Conservation (phyloP, 1,140 invertebrate genomes). For the Drosophila rufa region DNA sequence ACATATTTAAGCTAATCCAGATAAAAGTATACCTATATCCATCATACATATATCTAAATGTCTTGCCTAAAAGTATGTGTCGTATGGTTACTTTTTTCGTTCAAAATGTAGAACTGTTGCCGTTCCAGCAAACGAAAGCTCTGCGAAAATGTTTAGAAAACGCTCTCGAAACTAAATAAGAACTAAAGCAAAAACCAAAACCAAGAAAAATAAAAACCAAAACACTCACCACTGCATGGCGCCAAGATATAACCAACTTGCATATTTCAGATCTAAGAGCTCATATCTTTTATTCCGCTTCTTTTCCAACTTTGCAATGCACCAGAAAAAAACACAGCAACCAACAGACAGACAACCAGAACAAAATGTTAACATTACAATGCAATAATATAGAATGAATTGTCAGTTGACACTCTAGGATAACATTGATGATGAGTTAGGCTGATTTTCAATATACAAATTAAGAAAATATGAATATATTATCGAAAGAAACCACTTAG, state of each 20-base stretch:
- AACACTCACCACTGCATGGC: conserved; percentile 62
- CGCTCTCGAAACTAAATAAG: conserved; percentile 28
- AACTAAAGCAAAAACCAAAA: conserved; percentile 13
- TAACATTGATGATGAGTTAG: conserved; percentile 40
- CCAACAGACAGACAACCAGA: conserved; percentile 32
- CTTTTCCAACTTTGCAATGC: conserved; percentile 39
- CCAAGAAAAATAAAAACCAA: conserved; percentile 23
- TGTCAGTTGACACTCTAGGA: conserved; percentile 49
- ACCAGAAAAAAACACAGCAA: conserved; percentile 39
- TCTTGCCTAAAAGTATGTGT: conserved; percentile 68
- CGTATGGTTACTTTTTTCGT: conserved; percentile 69
- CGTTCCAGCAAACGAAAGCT: conserved; percentile 29
- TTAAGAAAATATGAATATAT: conserved; percentile 1
- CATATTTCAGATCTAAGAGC: conserved; percentile 39
- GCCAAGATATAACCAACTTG: conserved; percentile 39
- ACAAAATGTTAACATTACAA: conserved; percentile 37
- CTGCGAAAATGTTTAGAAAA: conserved; percentile 49
- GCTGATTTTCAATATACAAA: conserved; percentile 47
- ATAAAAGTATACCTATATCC: conserved; percentile 56
- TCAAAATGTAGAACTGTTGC: conserved; percentile 64
- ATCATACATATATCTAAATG: conserved; percentile 64
- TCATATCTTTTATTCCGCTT: conserved; percentile 46
- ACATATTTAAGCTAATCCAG: conserved; percentile 43
- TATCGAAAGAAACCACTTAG: conserved; percentile 12
- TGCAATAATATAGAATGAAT: conserved; percentile 48